Base-by-base conservation (phyloP, 2,888 invertebrate species). In the Stenichneumon culpator region DNA sequence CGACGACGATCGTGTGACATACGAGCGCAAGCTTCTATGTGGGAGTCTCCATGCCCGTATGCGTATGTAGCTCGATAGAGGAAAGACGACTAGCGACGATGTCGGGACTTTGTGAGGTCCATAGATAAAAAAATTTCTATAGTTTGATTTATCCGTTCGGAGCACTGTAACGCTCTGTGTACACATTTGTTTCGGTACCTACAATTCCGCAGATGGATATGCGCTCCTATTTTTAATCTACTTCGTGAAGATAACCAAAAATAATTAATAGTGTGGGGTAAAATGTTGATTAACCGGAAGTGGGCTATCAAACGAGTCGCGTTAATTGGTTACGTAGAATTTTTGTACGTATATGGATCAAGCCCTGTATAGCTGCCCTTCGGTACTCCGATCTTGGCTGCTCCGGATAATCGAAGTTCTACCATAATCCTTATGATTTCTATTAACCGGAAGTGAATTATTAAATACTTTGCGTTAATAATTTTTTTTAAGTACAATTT, bases 211-310 rank as follows among this genome's bases (percentile, higher is more conserved):
- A 14, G 50, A 75, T 75, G 22, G 68, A 79, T 75, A 67, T 80
- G 80, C 77, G 77, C 36, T 72, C 80, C 83, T 72, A 72, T 83
- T 83, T 83, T 80, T 39, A 14, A 25, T 57, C 57, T 57, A 0
- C 57, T 4, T 22, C 11, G 57, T 57, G 4, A 57, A 11, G 14
- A 57, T 22, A 22, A 57, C 11, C 11, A 25, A 11, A 54, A 22
- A 54, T 0, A 57, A 25, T 22, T 11, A 47, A 47, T 4, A 25
- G 22, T 1, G 57, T 25, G 5, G 14, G 1, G 22, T 25, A 4
- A 25, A 57, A 57, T 25, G 25, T 57, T 11, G 1, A 25, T 14
- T 14, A 5, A 22, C 16, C 44, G 44, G 44, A 47, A 47, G 44
- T 47, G 44, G 16, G 4, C 16, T 47, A 47, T 47, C 16, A 47